These are phyloP conservation scores for Danaus melanippus DNA, from an alignment of 1,140 invertebrate genomes.

Conservation along the genomic window DNA sequence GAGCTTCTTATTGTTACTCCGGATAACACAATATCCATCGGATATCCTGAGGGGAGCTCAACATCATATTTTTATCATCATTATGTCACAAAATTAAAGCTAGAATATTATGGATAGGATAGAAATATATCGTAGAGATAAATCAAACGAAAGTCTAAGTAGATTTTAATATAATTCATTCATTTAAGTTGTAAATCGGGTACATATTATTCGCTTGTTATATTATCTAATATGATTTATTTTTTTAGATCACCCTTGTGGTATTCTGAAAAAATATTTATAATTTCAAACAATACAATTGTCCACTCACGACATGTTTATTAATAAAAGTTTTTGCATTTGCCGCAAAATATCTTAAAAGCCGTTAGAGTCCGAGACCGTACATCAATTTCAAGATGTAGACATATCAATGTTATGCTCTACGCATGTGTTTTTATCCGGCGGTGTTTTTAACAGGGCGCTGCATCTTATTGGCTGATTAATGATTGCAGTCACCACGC, in stretches of 20 bases:
- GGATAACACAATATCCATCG: slow-evolving; percentile 68
- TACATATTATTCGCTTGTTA: too few relatives aligned
- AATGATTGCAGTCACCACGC: slow-evolving; percentile 50
- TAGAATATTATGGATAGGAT: slow-evolving; percentile 30
- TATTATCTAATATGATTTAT: too few relatives aligned
- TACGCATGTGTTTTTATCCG: slow-evolving; percentile 32
- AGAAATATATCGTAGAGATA: neutral
- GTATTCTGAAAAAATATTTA: too few relatives aligned
- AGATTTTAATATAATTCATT: too few relatives aligned
- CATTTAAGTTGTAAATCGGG: too few relatives aligned
- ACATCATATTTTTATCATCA: slow-evolving; percentile 71
- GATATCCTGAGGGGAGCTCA: slow-evolving; percentile 65
- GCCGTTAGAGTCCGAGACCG: too few relatives aligned
- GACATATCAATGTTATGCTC: slow-evolving; percentile 29
- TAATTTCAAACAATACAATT: too few relatives aligned
- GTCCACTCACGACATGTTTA: too few relatives aligned
- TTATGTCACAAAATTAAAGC: slow-evolving; percentile 54
- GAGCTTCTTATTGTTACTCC: slow-evolving; percentile 60
- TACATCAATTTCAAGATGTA: neutral
- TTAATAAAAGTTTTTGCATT: too few relatives aligned
- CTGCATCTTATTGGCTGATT: slow-evolving; percentile 64
- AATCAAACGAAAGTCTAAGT: too few relatives aligned
- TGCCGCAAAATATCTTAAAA: too few relatives aligned
- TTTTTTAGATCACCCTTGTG: too few relatives aligned
- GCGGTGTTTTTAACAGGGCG: slow-evolving; percentile 47